Evolutionary conservation across 2,113 vertebrate genomes (phyloP), one percentile per base, ranked within the genome.

Genomic region (Oxyura jamaicensis): DNA sequence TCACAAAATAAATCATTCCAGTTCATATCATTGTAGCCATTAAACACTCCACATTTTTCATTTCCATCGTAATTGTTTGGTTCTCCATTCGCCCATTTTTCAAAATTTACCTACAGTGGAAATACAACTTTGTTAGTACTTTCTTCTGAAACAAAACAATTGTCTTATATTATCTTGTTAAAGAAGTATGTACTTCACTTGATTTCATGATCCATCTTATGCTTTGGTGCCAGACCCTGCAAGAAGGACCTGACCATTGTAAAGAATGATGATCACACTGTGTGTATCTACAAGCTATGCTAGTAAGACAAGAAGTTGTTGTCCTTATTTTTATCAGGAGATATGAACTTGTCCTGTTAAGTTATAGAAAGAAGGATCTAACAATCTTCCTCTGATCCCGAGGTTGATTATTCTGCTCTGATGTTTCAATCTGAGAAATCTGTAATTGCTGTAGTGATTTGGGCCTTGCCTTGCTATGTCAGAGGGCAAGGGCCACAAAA

Each of bases 1-100:
- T 99, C 98, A 97, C 99, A 99, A 90, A 98, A 98, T 25, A 97
- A 95, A 85, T 99, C 99, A 33, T 99, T 99, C 99, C 99, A 99
- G 14, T 85, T 81, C 90, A 97, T 97, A 6, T 91, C 67, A 26
- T 88, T 97, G 44, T 98, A 98, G 16, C 90, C 66, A 33, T 92
- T 90, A 76, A 98, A 75, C 69, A 99, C 99, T 0, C 93, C 98
- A 93, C 99, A 99, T 77, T 98, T 98, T 93, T 99, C 99, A 31
- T 96, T 94, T 31, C 98, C 98, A 41, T 99, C 98, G 75, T 98
- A 96, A 97, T 99, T 99, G 97, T 99, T 99, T 55, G 99, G 99
- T 95, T 99, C 99, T 31, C 99, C 99, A 52, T 62, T 98, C 66
- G 92, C 94, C 98, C 98, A 99, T 55, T 98, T 98, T 90, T 98